phyloP scores from a whole-genome alignment of 2,888 invertebrate species.

The Halictus ligatus region DNA sequence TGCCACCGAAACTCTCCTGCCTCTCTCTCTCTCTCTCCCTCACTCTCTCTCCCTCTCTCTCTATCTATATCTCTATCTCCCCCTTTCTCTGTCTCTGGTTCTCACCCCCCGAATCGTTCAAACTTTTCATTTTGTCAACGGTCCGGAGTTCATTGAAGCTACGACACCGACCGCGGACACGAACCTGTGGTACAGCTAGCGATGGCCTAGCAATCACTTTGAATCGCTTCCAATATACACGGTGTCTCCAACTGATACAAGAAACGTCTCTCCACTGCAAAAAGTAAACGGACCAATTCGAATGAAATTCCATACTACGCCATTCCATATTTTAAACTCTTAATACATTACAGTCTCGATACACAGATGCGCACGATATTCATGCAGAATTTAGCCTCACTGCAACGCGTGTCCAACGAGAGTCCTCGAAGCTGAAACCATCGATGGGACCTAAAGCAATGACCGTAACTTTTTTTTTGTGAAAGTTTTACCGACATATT shows the following conservation, averaged over 20 bases:
- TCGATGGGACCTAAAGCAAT: too few relatives aligned
- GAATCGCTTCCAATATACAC: neutral
- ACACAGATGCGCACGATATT: neutral
- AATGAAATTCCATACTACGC: neutral
- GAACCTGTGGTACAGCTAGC: neutral
- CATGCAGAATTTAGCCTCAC: too few relatives aligned
- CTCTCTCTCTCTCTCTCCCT: neutral
- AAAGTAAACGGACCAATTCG: neutral
- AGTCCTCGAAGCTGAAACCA: too few relatives aligned
- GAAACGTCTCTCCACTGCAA: neutral
- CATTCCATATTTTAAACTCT: neutral
- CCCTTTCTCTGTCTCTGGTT: neutral
- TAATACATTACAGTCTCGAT: neutral
- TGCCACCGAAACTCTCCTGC: neutral
- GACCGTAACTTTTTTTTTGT: too few relatives aligned
- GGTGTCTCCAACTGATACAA: neutral
- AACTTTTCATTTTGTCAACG: constrained; percentile 30
- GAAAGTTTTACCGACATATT: too few relatives aligned
- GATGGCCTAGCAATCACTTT: neutral
- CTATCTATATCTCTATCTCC: neutral
- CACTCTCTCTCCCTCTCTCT: neutral
- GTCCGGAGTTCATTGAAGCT: constrained; percentile 6
- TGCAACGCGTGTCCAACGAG: too few relatives aligned
- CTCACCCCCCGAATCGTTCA: neutral
- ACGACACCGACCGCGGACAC: constrained; percentile 17